Evolutionary conservation across 1,140 invertebrate genomes (phyloP).

Genomic region (Hypothenemus hampei): DNA sequence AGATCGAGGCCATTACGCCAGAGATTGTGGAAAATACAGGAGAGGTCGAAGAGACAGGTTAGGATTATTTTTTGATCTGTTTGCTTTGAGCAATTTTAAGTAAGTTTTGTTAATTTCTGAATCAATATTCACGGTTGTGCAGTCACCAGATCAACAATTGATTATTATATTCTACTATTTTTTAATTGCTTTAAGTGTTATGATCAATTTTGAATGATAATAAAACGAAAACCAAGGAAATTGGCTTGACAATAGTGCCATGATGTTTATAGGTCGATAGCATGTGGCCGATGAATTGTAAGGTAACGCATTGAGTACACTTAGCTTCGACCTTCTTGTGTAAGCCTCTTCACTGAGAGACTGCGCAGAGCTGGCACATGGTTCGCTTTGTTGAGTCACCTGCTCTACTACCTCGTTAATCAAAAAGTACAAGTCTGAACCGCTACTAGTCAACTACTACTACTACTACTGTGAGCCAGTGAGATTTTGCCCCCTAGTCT

Average conservation of each 20-base stretch:
- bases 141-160: background rate
- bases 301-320: constrained; percentile 44
- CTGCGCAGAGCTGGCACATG: constrained; percentile 40
- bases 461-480: constrained; percentile 40
- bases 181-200: background rate
- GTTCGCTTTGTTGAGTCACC: constrained; percentile 34
- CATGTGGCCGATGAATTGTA: constrained; percentile 44
- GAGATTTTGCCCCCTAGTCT: constrained; percentile 37
- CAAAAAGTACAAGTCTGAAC: constrained; percentile 26
- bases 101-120: background rate
- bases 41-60: constrained; percentile 51
- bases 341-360: constrained; percentile 34
- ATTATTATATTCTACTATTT: constrained; percentile 15
- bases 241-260: constrained; percentile 43
- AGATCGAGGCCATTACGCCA: constrained; percentile 84
- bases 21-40: constrained; percentile 73
- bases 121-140: background rate
- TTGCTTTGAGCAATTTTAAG: background rate
- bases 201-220: background rate
- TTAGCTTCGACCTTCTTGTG: constrained; percentile 36
- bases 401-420: constrained; percentile 20
- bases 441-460: constrained; percentile 34
- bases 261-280: constrained; percentile 47
- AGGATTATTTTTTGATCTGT: constrained; percentile 32
- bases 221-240: constrained; percentile 17